A percentile compares a stretch with the other conserved stretches of the same genome.
These are phyloP conservation scores for Silurus asotus DNA, from an alignment of 2,113 vertebrate genomes.

Conservation along the genomic window DNA sequence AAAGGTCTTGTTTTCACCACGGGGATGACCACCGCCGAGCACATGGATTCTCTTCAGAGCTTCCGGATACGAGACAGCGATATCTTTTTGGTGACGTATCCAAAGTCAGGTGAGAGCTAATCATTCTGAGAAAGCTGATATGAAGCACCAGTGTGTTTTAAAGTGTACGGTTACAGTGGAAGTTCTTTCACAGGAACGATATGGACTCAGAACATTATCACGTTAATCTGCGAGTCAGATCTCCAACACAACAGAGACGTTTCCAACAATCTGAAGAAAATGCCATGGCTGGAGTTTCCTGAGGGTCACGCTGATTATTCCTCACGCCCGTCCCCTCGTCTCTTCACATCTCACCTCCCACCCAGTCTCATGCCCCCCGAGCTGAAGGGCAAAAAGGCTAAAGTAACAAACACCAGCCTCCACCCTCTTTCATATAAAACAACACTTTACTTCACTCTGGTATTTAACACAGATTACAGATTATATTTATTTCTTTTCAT, in stretches of 20 bases:
- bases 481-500: too few species aligned
- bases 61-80: slow-evolving; percentile 70
- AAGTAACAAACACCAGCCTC: slow-evolving; percentile 54
- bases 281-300: slow-evolving; percentile 66
- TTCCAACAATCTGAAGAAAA: slow-evolving; percentile 54
- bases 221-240: slow-evolving; percentile 50
- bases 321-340: slow-evolving; percentile 51
- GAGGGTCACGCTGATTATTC: slow-evolving; percentile 41
- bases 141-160: not conserved
- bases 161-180: not conserved
- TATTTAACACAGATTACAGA: too few species aligned
- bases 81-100: slow-evolving; percentile 67
- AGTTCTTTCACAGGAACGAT: slow-evolving; percentile 52
- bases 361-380: slow-evolving; percentile 66
- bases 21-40: slow-evolving; percentile 47
- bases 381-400: slow-evolving; percentile 65
- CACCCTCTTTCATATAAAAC: not conserved
- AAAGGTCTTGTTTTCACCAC: slow-evolving; percentile 61
- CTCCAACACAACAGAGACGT: not conserved
- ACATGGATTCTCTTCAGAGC: slow-evolving; percentile 66
- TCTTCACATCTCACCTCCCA: slow-evolving; percentile 71
- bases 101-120: slow-evolving; percentile 66
- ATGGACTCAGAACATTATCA: slow-evolving; percentile 64
- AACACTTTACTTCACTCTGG: too few species aligned
- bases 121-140: not conserved